Base-by-base conservation (phyloP, 2,797 vertebrate genomes). In the Champsocephalus gunnari region DNA sequence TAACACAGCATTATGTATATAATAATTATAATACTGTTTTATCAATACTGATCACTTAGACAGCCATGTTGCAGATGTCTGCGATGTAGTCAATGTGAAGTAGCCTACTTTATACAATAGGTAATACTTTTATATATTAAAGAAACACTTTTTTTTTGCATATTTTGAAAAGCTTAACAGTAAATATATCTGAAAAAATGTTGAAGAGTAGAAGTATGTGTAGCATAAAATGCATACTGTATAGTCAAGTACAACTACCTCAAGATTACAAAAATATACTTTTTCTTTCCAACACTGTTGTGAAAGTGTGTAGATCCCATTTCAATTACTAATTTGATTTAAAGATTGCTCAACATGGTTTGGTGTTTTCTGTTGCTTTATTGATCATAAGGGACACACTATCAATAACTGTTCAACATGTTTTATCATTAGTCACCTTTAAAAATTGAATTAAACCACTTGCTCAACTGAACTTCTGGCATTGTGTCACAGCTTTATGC, bases 391-490 rank as follows among this genome's bases (percentile, higher is more conserved):
- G 7, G 9, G 32, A 43, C 32, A 41, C 47, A 38, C 17, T 21
- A 3, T 50, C 19, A 74, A 28, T 59, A 10, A 60, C 1, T 2
- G 16, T 16, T 17, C 54, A 73, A 19, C 19, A 58, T 17, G 69
- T 64, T 44, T 28, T 50, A 8, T 59, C 24, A 47, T 38, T 19
- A 66, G 51, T 58, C 47, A 41, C 7, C 12, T 3, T 43, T 3
- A 67, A 41, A 38, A 13, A 57, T 59, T 11, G 51, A 59, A 61
- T 50, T 24, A 43, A 68, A 63, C 3, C 45, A 43, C 53, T 47
- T 66, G 59, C 63, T 73, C 2, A 13, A 43, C 6, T 66, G 44
- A 64, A 24, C 24, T 71, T 14, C 16, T 74, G 43, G 41, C 43
- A 21, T 21, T 13, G 51, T 56, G 47, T 60, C 66, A 49, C 47